Evolutionary conservation across 2,888 invertebrate genomes (phyloP), one percentile per base, ranked within the genome.

Genomic region (Disparrhopalites patrizii): DNA sequence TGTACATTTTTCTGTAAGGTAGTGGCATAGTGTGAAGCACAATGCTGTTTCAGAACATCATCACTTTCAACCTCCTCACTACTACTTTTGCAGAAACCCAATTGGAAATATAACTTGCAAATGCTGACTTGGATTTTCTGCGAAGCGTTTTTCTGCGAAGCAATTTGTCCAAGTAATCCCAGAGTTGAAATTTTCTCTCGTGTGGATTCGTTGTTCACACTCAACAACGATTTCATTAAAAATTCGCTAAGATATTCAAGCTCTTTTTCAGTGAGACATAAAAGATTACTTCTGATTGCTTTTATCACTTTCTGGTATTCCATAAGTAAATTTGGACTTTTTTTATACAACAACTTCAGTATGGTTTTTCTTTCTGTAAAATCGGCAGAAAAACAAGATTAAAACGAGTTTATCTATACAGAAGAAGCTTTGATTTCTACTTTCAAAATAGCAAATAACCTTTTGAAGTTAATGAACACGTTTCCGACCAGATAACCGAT

Each of bases 331-430:
- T 68, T 65, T 31, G 66, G 66, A 10, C 54, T 55, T 51, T 47
- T 54, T n/a, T 43, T 60, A 31, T 65, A 68, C 13, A 68, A 28
- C 23, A 61, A 10, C 20, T 65, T 61, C 15, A 68, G 28, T 13
- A 25, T 47, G 20, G 54, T 52, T n/a, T 57, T 58, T 31, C 67
- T 52, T 33, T 64, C 61, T 65, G 47, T 10, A 56, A 55, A 47
- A 28, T 31, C n/a, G n/a, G n/a, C n/a, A n/a, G n/a, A n/a, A n/a
- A n/a, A n/a, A n/a, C 30, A 28, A 23, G 7, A 52, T 13, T 28
- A 28, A 2, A 52, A 52, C n/a, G 13, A 54, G 13, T 13, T 31
- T 5, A 33, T 15, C 36, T 56, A 20, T 28, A 18, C n/a, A 20
- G 23, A 13, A 30, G 20, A n/a, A 56, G 2, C 33, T 18, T 23